Evolutionary conservation across 2,888 invertebrate genomes (phyloP).

Genomic region (Stenichneumon culpator): DNA sequence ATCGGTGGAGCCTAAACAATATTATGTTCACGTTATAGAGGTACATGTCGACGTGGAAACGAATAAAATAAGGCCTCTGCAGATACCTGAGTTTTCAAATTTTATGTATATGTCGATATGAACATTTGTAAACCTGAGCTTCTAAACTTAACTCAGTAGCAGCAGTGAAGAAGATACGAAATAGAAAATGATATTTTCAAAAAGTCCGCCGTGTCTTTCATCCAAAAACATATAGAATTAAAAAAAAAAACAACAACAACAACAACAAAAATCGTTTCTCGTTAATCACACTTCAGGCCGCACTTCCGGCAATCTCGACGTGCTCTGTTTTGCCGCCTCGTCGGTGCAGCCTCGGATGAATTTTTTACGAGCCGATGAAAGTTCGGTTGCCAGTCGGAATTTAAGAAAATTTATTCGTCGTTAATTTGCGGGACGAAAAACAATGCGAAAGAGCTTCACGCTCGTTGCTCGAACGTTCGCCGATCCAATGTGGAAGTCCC

Average conservation of each 20-base stretch:
- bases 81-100: no score
- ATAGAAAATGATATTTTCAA: no score
- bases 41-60: no score
- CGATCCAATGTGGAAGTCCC: conserved; percentile 24
- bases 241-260: neutral
- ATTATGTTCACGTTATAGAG: no score
- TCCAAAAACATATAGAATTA: no score
- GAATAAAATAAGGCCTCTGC: no score
- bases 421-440: conserved; percentile 22
- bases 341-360: neutral
- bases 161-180: no score
- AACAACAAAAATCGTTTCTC: conserved; percentile 16
- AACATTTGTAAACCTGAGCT: no score
- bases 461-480: conserved; percentile 52
- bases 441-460: conserved; percentile 64
- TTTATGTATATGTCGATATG: no score
- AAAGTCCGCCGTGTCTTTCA: no score
- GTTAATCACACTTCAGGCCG: conserved; percentile 11
- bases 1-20: no score
- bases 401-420: conserved; percentile 48
- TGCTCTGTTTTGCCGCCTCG: conserved; percentile 27
- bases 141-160: no score
- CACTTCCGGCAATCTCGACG: conserved; percentile 20
- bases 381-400: neutral
- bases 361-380: conserved; percentile 5